A percentile compares a stretch with the other conserved stretches of the same genome.
Evolutionary conservation across 2,113 vertebrate species (phyloP).

Genomic region (Nycticryphes semicollaris): DNA sequence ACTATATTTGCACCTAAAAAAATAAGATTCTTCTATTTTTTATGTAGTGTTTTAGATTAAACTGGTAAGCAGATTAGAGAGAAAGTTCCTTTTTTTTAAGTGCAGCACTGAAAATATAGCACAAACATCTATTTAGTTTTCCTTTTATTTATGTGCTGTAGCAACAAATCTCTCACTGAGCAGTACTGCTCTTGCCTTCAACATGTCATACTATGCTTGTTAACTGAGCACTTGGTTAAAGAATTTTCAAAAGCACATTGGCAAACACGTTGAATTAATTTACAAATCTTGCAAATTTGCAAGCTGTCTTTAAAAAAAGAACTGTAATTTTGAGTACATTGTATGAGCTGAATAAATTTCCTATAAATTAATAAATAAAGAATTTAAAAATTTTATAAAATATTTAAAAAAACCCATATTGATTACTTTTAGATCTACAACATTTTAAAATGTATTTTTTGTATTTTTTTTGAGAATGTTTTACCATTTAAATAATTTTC

Average conservation of each 20-base stretch:
- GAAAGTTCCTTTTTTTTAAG: neutral
- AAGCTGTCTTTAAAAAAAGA: constrained; percentile 32
- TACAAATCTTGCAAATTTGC: neutral
- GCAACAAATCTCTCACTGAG: neutral
- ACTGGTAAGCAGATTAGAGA: neutral
- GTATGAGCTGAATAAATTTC: constrained; percentile 44
- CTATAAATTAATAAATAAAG: neutral
- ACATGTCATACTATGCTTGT: neutral
- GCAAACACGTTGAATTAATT: neutral
- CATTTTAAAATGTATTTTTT: neutral
- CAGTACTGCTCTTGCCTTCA: neutral
- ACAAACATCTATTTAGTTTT: neutral
- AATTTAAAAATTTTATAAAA: too few relatives aligned
- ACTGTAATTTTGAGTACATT: constrained; percentile 2
- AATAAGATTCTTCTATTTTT: neutral
- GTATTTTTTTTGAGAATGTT: constrained; percentile 11
- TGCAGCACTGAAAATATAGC: neutral
- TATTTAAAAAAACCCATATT: neutral
- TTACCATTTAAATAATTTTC: constrained; percentile 57
- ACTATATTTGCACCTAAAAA: neutral
- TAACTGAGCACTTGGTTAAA: neutral
- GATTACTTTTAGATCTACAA: constrained; percentile 13
- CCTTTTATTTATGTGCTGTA: neutral
- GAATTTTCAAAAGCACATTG: neutral
- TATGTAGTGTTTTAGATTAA: neutral